Base-by-base conservation (phyloP, 2,888 invertebrate genomes). In the Lymantria monacha region DNA sequence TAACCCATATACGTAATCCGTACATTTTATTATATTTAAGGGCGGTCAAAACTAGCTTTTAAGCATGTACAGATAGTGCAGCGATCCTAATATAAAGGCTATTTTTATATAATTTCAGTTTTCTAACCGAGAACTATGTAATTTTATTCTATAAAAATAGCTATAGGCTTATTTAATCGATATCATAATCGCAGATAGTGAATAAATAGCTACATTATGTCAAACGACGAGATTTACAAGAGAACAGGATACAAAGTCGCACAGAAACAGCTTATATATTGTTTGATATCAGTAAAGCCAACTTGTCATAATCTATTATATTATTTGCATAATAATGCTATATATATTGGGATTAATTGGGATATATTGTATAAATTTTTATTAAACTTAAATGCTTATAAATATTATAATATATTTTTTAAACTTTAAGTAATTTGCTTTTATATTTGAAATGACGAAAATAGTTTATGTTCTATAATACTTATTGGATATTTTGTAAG, bases 261-360 rank as follows among this genome's bases (percentile, higher is more conserved):
- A 58, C 53, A 51, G 59, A 57, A 52, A 59, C 53, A 9, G 13
- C 45, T 51, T 12, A 55, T 30, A 30, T 59, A 54, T 51, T 51
- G 57, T 57, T 15, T 53, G 46, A 50, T 58, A 49, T 52, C 46
- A 51, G 48, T 51, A 49, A 22, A 50, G 45, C 52, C 55, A 45
- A 57, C 56, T 46, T 66, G 44, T 46, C 55, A 57, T 60, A 57
- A 59, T 64, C 58, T 56, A 15, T 51, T 50, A 51, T 22, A 57
- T 44, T 56, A 66, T 66, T 66, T 60, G 48, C 64, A 62, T 66
- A 60, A 48, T 66, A 64, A 43, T 44, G 51, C 50, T 48, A 59
- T 66, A 60, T n/a, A n/a, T 48, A 44, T 66, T 62, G 48, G 54
- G 53, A 66, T 66, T 66, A 60, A 64, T 64, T 60, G 57, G 51